Evolutionary conservation across 2,888 invertebrate species (phyloP).

Genomic region (Oscheius sp.): DNA sequence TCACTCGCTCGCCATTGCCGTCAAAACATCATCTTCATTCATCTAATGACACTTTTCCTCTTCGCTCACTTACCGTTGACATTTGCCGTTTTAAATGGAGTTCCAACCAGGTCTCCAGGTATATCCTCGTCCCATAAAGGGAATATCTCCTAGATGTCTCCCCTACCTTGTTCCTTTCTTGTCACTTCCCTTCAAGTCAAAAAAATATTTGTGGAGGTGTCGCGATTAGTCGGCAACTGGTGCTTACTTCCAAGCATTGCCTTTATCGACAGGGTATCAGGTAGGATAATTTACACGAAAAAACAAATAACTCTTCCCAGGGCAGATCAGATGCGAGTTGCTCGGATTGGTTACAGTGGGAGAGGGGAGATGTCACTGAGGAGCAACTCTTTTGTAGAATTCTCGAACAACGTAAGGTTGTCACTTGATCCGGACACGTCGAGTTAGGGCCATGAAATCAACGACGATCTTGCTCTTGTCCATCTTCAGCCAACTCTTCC

Average conservation of each 20-base stretch:
- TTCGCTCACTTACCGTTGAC: neutral
- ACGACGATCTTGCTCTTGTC: slow-evolving; percentile 9
- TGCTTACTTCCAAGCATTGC: slow-evolving; percentile 29
- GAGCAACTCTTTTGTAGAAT: neutral
- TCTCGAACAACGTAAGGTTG: neutral
- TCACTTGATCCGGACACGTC: neutral
- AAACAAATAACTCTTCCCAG: neutral
- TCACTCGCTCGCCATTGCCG: neutral
- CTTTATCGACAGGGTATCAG: slow-evolving; percentile 8
- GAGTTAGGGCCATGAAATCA: slow-evolving; percentile 12
- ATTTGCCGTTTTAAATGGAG: neutral
- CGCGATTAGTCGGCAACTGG: neutral
- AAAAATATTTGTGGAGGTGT: slow-evolving; percentile 23
- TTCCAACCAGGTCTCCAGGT: neutral
- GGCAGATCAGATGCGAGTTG: neutral
- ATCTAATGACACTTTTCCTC: neutral
- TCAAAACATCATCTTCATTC: neutral
- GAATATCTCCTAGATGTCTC: neutral
- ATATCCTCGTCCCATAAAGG: neutral
- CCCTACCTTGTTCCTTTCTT: neutral
- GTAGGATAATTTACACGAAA: neutral
- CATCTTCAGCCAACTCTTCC: neutral
- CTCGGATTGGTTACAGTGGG: neutral
- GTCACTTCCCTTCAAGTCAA: neutral
- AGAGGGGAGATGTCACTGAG: neutral